These are phyloP conservation scores for Magallana nippona DNA, from an alignment of 2,888 invertebrate genomes.

Conservation along the genomic window DNA sequence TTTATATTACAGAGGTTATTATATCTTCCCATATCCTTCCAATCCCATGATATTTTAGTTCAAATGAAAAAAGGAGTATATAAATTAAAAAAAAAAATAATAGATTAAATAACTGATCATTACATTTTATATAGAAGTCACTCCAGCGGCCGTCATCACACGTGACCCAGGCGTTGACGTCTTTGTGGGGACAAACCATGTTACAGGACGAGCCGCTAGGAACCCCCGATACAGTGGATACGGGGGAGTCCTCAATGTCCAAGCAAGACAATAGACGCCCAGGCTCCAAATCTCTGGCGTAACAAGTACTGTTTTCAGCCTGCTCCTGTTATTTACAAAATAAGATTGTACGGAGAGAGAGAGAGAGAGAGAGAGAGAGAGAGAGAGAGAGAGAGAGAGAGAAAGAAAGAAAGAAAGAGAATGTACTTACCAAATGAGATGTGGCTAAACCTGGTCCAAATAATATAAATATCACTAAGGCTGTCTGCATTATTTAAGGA, in stretches of 20 bases:
- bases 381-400: no score
- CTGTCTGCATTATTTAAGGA: no score
- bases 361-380: no score
- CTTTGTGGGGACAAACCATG: not conserved
- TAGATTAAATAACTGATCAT: not conserved
- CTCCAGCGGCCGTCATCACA: not conserved
- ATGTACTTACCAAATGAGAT: no score
- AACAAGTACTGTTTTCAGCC: not conserved
- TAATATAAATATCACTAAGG: no score
- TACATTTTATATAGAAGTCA: not conserved
- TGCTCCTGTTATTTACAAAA: not conserved
- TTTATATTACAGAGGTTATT: not conserved
- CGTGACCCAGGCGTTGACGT: not conserved
- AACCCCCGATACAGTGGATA: not conserved
- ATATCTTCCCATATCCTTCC: no score
- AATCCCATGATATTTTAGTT: no score
- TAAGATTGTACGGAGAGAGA: no score
- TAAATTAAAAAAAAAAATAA: not conserved
- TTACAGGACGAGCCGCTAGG: not conserved
- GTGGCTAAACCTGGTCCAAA: no score
- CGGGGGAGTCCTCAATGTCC: not conserved
- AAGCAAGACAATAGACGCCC: not conserved
- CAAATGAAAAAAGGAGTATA: not conserved
- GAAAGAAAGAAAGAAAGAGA: no score
- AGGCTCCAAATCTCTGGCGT: not conserved